phyloP scores from a whole-genome alignment of 2,888 invertebrate species.

The Euproctis similis region DNA sequence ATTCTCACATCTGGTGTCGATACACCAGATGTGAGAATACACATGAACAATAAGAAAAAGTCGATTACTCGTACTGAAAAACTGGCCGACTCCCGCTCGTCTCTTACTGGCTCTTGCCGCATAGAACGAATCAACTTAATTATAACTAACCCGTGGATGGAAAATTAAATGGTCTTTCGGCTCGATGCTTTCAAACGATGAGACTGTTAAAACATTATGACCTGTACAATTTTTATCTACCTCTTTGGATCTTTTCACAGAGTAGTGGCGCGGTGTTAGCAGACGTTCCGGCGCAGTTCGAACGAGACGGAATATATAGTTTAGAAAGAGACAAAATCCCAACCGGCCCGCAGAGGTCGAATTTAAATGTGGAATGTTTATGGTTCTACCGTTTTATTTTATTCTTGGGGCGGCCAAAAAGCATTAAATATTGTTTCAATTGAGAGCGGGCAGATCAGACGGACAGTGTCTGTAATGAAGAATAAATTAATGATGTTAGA shows the following conservation, averaged over 20 bases:
- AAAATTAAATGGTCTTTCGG: constrained; percentile 56
- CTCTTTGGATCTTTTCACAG: constrained; percentile 56
- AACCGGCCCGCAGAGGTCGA: constrained; percentile 69
- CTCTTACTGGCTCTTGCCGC: constrained; percentile 37
- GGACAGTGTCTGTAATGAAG: constrained; percentile 64
- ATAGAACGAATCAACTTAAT: constrained; percentile 71
- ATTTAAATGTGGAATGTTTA: constrained; percentile 76
- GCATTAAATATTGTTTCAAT: constrained; percentile 75
- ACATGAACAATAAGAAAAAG: constrained; percentile 58
- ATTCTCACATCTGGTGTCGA: too few species aligned
- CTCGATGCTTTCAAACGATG: constrained; percentile 32
- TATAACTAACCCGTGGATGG: constrained; percentile 57
- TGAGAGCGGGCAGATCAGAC: constrained; percentile 69
- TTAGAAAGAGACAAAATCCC: constrained; percentile 35
- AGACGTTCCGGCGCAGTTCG: constrained; percentile 66
- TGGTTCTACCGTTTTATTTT: constrained; percentile 76
- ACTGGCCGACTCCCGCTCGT: constrained; percentile 43
- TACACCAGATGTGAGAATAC: constrained; percentile 39
- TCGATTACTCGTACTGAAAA: constrained; percentile 47
- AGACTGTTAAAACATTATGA: constrained; percentile 73
- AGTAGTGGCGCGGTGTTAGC: constrained; percentile 48
- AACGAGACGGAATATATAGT: constrained; percentile 38
- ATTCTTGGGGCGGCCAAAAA: constrained; percentile 61
- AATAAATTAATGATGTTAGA: constrained; percentile 58
- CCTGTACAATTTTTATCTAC: constrained; percentile 68